Evolutionary conservation across 2,113 vertebrate species (phyloP).

Genomic region (Picathartes gymnocephalus): DNA sequence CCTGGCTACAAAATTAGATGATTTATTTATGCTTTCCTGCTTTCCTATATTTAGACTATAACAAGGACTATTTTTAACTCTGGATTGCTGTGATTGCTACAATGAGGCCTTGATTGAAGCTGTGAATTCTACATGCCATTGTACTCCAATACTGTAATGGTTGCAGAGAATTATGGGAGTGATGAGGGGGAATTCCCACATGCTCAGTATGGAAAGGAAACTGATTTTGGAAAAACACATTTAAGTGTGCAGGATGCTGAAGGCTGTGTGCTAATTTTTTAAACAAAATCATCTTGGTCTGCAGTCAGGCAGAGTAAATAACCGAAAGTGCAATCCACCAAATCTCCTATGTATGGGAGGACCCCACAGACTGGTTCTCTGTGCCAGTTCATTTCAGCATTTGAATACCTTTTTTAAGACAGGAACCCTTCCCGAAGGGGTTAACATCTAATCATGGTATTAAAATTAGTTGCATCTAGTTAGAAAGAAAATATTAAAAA

Average conservation of each 20-base stretch:
- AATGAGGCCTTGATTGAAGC: not conserved
- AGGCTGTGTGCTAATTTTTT: not conserved
- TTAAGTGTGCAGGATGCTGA: not conserved
- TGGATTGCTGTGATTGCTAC: not conserved
- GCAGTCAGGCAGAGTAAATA: not conserved
- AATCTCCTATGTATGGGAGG: not conserved
- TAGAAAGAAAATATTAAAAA: not conserved
- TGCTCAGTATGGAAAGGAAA: not conserved
- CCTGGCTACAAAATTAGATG: not conserved
- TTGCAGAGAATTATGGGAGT: not conserved
- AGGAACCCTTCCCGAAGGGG: not conserved
- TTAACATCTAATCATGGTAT: not conserved
- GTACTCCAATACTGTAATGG: not conserved
- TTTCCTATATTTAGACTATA: not conserved
- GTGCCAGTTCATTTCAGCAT: not conserved
- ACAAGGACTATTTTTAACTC: not conserved
- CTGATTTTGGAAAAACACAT: rapidly evolving
- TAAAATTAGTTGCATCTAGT: not conserved
- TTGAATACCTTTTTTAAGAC: not conserved
- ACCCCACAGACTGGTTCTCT: not conserved
- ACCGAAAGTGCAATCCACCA: not conserved
- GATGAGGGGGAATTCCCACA: not conserved
- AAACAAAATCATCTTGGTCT: not conserved
- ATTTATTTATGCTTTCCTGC: not conserved
- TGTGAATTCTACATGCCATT: not conserved